Percentiles rank a stretch among this genome's conserved stretches.
Conservation (phyloP, 2,113 vertebrate species). For the Mobula hypostoma region DNA sequence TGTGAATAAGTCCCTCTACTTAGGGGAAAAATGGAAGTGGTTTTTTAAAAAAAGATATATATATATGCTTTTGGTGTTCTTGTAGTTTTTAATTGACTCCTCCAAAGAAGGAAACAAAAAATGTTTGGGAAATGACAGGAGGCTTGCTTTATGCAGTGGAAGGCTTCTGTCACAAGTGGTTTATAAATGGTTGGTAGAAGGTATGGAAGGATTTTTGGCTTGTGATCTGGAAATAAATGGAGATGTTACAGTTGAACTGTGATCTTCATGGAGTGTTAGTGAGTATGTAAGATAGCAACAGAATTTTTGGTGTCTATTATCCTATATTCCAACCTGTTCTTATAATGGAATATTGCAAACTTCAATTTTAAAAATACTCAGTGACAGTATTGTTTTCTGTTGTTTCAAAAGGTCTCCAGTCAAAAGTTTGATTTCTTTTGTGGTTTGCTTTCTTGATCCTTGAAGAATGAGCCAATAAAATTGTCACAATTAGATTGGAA, state of each 20-base stretch:
- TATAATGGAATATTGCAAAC: background rate
- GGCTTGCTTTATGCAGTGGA: too few relatives aligned
- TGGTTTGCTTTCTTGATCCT: background rate
- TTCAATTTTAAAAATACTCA: background rate
- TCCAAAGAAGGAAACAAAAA: background rate
- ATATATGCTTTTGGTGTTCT: too few relatives aligned
- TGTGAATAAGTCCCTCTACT: background rate
- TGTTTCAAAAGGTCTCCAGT: too few relatives aligned
- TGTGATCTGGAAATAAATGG: background rate
- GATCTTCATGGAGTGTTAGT: background rate
- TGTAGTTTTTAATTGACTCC: too few relatives aligned
- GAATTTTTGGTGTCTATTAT: too few relatives aligned
- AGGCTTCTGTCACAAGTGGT: background rate
- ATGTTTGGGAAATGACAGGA: background rate
- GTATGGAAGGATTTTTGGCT: background rate
- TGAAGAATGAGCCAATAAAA: constrained; percentile 7
- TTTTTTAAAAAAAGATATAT: too few relatives aligned
- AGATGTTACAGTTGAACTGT: background rate
- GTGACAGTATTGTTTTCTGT: background rate
- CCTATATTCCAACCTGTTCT: background rate
- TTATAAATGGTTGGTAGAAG: background rate
- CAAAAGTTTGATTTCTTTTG: background rate
- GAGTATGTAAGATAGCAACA: background rate
- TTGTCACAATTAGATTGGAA: background rate
- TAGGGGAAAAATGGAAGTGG: background rate